Percentiles rank a stretch among this genome's conserved stretches.
phyloP scores from a whole-genome alignment of 2,797 vertebrate genomes.

The Miichthys miiuy region DNA sequence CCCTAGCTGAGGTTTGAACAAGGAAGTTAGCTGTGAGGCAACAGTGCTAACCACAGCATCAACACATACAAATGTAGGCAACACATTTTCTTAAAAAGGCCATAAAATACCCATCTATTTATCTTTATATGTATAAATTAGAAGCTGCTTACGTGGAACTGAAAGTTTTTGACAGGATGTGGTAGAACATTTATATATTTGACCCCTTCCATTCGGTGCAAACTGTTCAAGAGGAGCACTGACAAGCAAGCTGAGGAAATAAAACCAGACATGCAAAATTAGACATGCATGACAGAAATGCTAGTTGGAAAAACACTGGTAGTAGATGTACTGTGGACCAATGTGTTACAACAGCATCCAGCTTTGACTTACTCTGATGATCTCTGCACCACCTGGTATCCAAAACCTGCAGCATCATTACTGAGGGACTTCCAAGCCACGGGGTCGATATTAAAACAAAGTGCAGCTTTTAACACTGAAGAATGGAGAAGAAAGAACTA shows the following conservation, averaged over 20 bases:
- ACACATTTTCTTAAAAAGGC: too few relatives aligned
- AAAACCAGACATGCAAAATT: background rate
- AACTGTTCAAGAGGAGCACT: conserved; percentile 79
- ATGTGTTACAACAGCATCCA: background rate
- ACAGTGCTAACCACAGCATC: too few relatives aligned
- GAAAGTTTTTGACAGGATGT: conserved; percentile 10
- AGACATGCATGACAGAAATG: background rate
- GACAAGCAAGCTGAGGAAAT: conserved; percentile 75
- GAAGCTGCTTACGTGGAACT: conserved; percentile 48
- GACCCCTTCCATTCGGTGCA: conserved; percentile 31
- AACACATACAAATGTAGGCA: too few relatives aligned
- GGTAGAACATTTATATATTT: conserved; percentile 62
- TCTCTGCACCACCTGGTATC: conserved; percentile 82
- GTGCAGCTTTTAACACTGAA: conserved; percentile 59
- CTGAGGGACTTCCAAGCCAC: conserved; percentile 70
- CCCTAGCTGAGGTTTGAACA: too few relatives aligned
- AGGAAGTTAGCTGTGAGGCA: too few relatives aligned
- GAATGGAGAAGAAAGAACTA: background rate
- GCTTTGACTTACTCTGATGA: conserved; percentile 62
- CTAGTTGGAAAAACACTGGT: background rate
- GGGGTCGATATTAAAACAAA: conserved; percentile 80
- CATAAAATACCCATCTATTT: too few relatives aligned
- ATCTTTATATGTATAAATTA: background rate
- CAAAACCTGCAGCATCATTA: conserved; percentile 64
- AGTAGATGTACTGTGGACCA: background rate